These are phyloP conservation scores for Aphelinus atriplicis DNA, from an alignment of 1,140 invertebrate genomes.

Conservation along the genomic window DNA sequence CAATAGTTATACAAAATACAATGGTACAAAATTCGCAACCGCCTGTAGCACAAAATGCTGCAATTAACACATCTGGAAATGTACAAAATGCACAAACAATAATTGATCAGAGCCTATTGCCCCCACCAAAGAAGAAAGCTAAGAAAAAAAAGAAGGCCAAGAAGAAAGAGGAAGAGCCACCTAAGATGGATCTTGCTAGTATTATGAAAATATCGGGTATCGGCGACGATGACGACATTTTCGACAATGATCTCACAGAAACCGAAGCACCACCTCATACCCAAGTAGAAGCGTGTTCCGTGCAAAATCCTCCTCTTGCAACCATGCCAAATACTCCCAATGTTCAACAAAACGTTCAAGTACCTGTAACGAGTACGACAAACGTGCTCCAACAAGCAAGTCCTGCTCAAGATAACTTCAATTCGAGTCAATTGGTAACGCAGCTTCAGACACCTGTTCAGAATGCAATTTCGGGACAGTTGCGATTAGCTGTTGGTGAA, in stretches of 20 bases:
- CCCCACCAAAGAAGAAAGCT: constrained; percentile 64
- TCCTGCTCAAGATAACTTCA: constrained; percentile 48
- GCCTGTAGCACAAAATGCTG: constrained; percentile 57
- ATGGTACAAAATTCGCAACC: constrained; percentile 64
- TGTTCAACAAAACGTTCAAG: constrained; percentile 48
- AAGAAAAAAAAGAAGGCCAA: constrained; percentile 67
- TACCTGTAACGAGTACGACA: constrained; percentile 53
- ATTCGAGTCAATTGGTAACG: constrained; percentile 57
- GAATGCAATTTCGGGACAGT: constrained; percentile 61
- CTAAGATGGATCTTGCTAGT: constrained; percentile 67
- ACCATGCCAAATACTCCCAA: constrained; percentile 43
- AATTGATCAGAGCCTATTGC: constrained; percentile 59
- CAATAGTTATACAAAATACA: constrained; percentile 64
- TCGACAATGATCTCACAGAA: constrained; percentile 58
- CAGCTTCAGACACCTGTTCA: constrained; percentile 59
- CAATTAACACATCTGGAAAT: constrained; percentile 50
- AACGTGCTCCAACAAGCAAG: constrained; percentile 45
- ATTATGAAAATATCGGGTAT: constrained; percentile 70
- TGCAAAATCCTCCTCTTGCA: constrained; percentile 45
- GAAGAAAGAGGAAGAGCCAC: constrained; percentile 67
- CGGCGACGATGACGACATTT: constrained; percentile 66
- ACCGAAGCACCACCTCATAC: constrained; percentile 49
- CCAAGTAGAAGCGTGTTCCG: constrained; percentile 30
- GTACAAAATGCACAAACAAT: constrained; percentile 53
- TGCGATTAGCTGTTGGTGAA: constrained; percentile 65